A percentile compares a stretch with the other conserved stretches of the same genome.
phyloP scores from a whole-genome alignment of 2,888 invertebrate species.

The Acronicta psi region DNA sequence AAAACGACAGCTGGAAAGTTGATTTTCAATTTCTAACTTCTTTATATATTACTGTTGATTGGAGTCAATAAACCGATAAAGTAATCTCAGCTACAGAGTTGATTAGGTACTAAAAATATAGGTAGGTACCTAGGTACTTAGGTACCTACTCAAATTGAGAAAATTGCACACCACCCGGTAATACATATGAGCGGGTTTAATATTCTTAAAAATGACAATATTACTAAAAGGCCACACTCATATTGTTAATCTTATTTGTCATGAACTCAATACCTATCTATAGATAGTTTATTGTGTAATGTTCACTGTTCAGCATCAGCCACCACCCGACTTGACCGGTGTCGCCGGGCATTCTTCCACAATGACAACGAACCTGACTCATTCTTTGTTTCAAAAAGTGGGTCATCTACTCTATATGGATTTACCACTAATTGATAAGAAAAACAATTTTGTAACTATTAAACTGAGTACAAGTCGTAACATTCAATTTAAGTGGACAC shows the following conservation, averaged over 20 bases:
- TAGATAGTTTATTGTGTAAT: conserved; percentile 40
- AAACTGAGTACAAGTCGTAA: conserved; percentile 29
- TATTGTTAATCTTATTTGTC: neutral
- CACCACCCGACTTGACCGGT: conserved; percentile 29
- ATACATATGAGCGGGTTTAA: no score
- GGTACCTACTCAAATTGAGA: no score
- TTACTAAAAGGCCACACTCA: no score
- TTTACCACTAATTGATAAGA: conserved; percentile 74
- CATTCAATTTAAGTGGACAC: conserved; percentile 40
- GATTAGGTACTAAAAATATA: no score
- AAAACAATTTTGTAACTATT: conserved; percentile 56
- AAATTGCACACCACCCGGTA: no score
- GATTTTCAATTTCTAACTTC: conserved; percentile 5
- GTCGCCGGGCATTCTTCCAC: conserved; percentile 68
- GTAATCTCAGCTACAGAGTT: neutral
- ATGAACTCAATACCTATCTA: no score
- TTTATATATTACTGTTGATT: neutral
- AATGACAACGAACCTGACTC: conserved; percentile 77
- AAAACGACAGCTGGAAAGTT: conserved; percentile 21
- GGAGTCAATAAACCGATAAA: neutral
- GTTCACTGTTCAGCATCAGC: conserved; percentile 9
- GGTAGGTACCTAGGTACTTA: no score
- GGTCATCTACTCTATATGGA: conserved; percentile 76
- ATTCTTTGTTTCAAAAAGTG: conserved; percentile 80
- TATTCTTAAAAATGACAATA: no score